Base-by-base conservation (phyloP, 2,113 vertebrate genomes). In the Callorhinus ursinus region DNA sequence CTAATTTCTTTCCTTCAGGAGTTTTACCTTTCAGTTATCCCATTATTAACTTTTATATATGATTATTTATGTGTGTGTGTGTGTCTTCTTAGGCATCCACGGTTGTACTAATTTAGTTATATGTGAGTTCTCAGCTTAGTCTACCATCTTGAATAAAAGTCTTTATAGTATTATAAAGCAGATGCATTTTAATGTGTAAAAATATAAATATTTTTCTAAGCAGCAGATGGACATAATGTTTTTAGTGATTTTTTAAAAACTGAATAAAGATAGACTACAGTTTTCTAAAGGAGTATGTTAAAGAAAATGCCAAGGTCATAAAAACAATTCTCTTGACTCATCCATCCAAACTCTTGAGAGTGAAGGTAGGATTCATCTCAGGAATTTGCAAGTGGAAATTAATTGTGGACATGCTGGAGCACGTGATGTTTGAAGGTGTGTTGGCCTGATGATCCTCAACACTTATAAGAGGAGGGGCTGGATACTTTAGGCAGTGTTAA, bases 161-260 rank as follows among this genome's bases (percentile, higher is more conserved):
- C 77, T 84, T 59, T 39, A n/a, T 42, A 69, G 21, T 67, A 26
- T 93, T 92, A 19, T 81, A 11, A 84, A 84, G 33, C 26, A 36
- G 22, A 71, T 57, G 22, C 12, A 59, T 49, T 81, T 82, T 46
- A 81, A n/a, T 71, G 26, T 84, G 7, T 76, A 51, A 88, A 76
- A 42, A 61, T 7, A 72, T 53, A 93, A 26, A 46, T 74, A 18
- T 85, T 86, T 91, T 93, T 93, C 49, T 89, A 59, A 96, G 69
- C 53, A 63, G 24, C 76, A 77, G 28, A 74, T 33, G 10, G 87
- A 65, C 15, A 31, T 92, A 76, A n/a, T 8, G 28, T 71, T 36
- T 72, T 92, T 88, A 53, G 59, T 49, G 11, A 21, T 90, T 69
- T 92, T 76, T 76, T 39, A 84, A 53, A 53, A 31, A 57, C 36